Percentiles rank a stretch among this genome's conserved stretches.
Conservation (phyloP, 2,888 invertebrate genomes). For the Cryptocheilus praepositus region DNA sequence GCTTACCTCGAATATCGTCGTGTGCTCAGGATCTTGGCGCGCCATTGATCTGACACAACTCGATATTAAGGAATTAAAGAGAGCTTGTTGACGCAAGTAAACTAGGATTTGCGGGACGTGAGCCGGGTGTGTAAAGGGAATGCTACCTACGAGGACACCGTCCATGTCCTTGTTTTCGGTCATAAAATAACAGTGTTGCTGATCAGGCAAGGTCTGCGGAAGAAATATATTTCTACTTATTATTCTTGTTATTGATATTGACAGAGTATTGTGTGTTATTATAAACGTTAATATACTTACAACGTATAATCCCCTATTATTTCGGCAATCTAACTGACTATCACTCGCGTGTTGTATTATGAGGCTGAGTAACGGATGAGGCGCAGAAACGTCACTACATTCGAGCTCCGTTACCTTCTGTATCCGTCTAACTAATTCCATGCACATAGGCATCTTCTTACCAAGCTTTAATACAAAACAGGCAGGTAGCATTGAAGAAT, state of each 20-base stretch:
- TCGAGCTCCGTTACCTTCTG: conserved; percentile 79
- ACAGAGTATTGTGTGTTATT: neutral
- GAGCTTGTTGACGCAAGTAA: conserved; percentile 90
- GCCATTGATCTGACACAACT: conserved; percentile 91
- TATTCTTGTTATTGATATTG: neutral
- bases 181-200: conserved; percentile 95
- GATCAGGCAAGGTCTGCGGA: conserved; percentile 89
- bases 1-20: conserved; percentile 94
- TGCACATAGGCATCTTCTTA: conserved; percentile 90
- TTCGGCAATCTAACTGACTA: conserved; percentile 83
- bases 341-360: conserved; percentile 88
- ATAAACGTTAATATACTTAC: conserved; percentile 76
- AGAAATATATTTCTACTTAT: conserved; percentile 21
- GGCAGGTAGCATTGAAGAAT: conserved; percentile 93
- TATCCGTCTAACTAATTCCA: conserved; percentile 83
- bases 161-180: conserved; percentile 87
- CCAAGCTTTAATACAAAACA: conserved; percentile 90
- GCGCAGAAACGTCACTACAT: conserved; percentile 77
- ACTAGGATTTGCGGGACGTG: conserved; percentile 92
- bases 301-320: conserved; percentile 89
- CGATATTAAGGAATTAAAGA: conserved; percentile 91
- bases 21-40: conserved; percentile 84
- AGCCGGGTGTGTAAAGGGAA: conserved; percentile 95
- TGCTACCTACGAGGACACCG: conserved; percentile 85
- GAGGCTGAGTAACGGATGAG: conserved; percentile 83